Evolutionary conservation across 2,888 invertebrate genomes (phyloP).

Genomic region (Sarcophaga variegata): DNA sequence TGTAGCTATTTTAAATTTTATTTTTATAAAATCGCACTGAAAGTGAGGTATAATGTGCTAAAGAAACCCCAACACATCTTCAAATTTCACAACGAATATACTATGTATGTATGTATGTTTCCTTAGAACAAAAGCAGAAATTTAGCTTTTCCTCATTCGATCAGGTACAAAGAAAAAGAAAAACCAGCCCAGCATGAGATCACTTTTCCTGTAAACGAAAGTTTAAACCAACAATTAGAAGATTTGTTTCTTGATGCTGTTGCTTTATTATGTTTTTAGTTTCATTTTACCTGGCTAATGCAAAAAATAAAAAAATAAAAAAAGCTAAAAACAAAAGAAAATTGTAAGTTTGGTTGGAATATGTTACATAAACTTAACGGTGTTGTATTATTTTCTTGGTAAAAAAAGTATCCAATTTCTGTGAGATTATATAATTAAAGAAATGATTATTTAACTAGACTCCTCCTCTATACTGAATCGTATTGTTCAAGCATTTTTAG

Average conservation of each 20-base stretch:
- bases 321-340: background rate
- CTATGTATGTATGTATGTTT: background rate
- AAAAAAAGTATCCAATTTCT: too few species aligned
- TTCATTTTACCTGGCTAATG: background rate
- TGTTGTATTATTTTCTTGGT: too few species aligned
- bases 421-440: too few species aligned
- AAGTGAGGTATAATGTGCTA: slow-evolving; percentile 33
- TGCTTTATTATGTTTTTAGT: background rate
- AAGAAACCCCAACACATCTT: slow-evolving; percentile 32
- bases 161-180: background rate
- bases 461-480: too few species aligned
- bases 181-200: slow-evolving; percentile 52
- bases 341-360: slow-evolving; percentile 8
- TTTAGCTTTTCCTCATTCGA: background rate
- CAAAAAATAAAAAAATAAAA: background rate
- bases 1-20: slow-evolving; percentile 39
- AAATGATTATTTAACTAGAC: too few species aligned
- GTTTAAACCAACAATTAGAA: slow-evolving; percentile 44
- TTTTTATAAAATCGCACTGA: slow-evolving; percentile 19
- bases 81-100: slow-evolving; percentile 22
- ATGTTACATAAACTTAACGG: too few species aligned
- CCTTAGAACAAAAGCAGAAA: background rate
- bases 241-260: background rate
- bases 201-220: slow-evolving; percentile 67
- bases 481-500: too few species aligned